These are phyloP conservation scores for Chionis minor DNA, from an alignment of 2,113 vertebrate species.

Conservation along the genomic window DNA sequence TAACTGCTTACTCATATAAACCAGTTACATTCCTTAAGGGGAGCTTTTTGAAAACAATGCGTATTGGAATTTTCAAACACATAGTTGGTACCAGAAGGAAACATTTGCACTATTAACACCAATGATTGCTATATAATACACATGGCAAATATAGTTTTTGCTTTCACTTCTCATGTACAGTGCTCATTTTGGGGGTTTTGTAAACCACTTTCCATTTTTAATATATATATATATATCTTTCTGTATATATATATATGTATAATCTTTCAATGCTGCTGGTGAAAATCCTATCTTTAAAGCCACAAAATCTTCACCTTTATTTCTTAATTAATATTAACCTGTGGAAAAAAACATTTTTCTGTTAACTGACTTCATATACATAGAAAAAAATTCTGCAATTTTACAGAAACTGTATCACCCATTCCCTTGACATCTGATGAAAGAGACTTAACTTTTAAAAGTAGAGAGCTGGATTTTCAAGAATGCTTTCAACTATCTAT, in stretches of 20 bases:
- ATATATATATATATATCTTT: constrained; percentile 67
- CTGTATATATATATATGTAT: constrained; percentile 70
- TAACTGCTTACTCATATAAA: constrained; percentile 77
- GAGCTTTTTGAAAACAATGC: constrained; percentile 81
- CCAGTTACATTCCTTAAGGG: constrained; percentile 78
- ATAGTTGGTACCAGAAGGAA: constrained; percentile 78
- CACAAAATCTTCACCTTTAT: constrained; percentile 75
- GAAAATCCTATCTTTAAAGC: constrained; percentile 73
- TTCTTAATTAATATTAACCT: constrained; percentile 70
- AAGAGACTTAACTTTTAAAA: constrained; percentile 76
- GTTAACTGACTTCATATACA: constrained; percentile 79
- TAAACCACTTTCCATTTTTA: constrained; percentile 71
- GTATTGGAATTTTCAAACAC: constrained; percentile 76
- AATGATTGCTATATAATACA: constrained; percentile 81
- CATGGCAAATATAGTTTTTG: constrained; percentile 76
- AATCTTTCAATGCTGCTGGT: constrained; percentile 74
- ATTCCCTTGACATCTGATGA: constrained; percentile 77
- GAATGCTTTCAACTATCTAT: constrained; percentile 78
- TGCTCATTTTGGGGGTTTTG: constrained; percentile 68
- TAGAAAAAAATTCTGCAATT: constrained; percentile 77
- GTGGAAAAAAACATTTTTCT: constrained; percentile 66
- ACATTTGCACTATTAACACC: constrained; percentile 79
- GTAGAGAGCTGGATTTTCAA: constrained; percentile 78
- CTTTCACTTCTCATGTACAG: constrained; percentile 71
- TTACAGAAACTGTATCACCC: constrained; percentile 76